A percentile compares a stretch with the other conserved stretches of the same genome.
These are phyloP conservation scores for Eulemur albifrons DNA, from an alignment of 2,797 vertebrate genomes.

Conservation along the genomic window DNA sequence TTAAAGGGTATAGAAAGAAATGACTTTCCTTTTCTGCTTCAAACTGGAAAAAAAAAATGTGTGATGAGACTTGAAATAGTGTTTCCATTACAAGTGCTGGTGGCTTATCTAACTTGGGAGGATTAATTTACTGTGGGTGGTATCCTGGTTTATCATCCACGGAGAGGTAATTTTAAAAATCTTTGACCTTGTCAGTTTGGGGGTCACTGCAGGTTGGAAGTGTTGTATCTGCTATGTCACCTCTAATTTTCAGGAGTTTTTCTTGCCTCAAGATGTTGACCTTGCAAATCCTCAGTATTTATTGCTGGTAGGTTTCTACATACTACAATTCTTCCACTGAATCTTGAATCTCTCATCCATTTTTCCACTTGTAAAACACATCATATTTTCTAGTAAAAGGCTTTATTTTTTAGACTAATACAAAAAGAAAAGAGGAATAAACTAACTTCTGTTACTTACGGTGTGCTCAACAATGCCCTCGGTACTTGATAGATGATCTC, in stretches of 20 bases:
- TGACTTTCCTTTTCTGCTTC: not conserved
- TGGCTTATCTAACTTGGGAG: slow-evolving; percentile 52
- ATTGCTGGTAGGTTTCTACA: not conserved
- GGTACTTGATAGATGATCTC: not conserved
- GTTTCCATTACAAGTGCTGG: slow-evolving; percentile 58
- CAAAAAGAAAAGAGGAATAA: not conserved
- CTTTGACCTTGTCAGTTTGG: slow-evolving; percentile 56
- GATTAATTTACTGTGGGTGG: slow-evolving; percentile 54
- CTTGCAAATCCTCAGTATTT: not conserved
- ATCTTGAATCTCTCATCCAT: not conserved
- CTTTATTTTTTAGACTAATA: not conserved
- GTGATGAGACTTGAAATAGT: slow-evolving; percentile 38
- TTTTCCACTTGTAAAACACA: slow-evolving; percentile 32
- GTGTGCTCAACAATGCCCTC: not conserved
- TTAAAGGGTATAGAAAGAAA: not conserved
- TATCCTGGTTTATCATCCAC: slow-evolving; percentile 60
- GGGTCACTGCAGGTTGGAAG: slow-evolving; percentile 45
- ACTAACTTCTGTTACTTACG: not conserved
- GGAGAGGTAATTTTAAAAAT: slow-evolving; percentile 49
- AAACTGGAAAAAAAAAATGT: not conserved
- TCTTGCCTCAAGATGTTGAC: slow-evolving; percentile 34
- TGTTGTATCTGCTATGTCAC: slow-evolving; percentile 33
- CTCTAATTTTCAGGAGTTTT: slow-evolving; percentile 22
- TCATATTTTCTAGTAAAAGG: not conserved
- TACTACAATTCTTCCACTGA: not conserved